These are phyloP conservation scores for Catotricha subobsoleta DNA, from an alignment of 2,888 invertebrate genomes.

Conservation along the genomic window DNA sequence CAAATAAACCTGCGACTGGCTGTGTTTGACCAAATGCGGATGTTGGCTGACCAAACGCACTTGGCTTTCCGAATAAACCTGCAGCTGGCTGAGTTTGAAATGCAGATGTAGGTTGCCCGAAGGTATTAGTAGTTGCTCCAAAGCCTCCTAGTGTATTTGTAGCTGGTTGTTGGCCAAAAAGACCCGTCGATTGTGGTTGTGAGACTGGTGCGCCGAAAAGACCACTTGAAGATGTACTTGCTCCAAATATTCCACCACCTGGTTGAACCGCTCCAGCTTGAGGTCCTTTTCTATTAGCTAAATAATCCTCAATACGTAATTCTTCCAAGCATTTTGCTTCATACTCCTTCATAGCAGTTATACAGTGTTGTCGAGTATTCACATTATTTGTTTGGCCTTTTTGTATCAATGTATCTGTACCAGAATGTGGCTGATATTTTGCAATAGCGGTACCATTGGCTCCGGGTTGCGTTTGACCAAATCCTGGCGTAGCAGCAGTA, in stretches of 20 bases:
- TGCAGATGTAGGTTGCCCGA: slow-evolving; percentile 29
- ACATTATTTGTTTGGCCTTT: slow-evolving; percentile 69
- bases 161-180: slow-evolving; percentile 33
- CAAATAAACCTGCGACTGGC: slow-evolving; percentile 13
- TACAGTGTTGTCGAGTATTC: slow-evolving; percentile 87
- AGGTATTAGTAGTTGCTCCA: slow-evolving; percentile 8
- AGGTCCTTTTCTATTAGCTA: slow-evolving; percentile 70
- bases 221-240: slow-evolving; percentile 23
- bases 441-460: slow-evolving; percentile 48
- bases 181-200: slow-evolving; percentile 26
- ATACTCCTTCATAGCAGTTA: slow-evolving; percentile 98
- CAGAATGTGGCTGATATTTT: slow-evolving; percentile 74
- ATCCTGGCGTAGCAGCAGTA: slow-evolving; percentile 27
- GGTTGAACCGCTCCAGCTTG: slow-evolving; percentile 23
- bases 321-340: slow-evolving; percentile 90
- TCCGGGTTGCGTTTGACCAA: slow-evolving; percentile 18
- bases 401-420: slow-evolving; percentile 83
- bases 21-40: slow-evolving; percentile 19
- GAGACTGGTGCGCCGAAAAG: slow-evolving; percentile 33
- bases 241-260: slow-evolving; percentile 33
- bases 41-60: slow-evolving; percentile 26
- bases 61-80: slow-evolving; percentile 45
- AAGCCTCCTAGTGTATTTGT: slow-evolving; percentile 8
- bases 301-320: slow-evolving; percentile 82
- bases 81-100: slow-evolving; percentile 23